Base-by-base conservation (phyloP, 2,888 invertebrate species). In the Archaeoteleia sp. region DNA sequence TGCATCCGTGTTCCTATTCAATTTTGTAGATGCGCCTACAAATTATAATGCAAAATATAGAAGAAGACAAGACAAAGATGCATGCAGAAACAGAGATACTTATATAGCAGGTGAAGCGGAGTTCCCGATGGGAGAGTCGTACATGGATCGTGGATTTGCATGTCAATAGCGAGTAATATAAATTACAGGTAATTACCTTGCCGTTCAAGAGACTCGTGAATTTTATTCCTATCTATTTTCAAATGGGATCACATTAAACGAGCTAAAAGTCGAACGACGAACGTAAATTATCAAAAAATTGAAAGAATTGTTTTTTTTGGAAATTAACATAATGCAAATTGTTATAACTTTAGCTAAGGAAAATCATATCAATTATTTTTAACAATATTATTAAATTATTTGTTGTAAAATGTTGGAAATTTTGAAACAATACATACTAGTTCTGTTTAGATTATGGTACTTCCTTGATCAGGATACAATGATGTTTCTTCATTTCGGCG, bases 101-200 rank as follows among this genome's bases (percentile, higher is more conserved):
- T 32, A 51, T 35, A 25, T 27, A 49, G 46, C 39, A 58, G 51
- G 49, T 42, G 62, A 53, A 58, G 53, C 58, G 53, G 39, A 67
- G 53, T 32, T 61, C 34, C 54, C 42, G 45, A 25, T 58, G 54
- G 51, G 72, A 71, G 71, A 72, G 73, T 70, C 77, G 78, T 74
- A 74, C 74, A 75, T 71, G 75, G 73, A 58, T 73, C 74, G 65
- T 71, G 61, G 74, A 84, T 84, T 84, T 83, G 78, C 84, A 84
- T 84, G 78, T 82, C 84, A 84, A 84, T 84, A 77, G 80, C 74
- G 74, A 80, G 83, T 84, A 84, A 84, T 84, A 84, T 84, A 84
- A 84, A 84, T 84, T 84, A 84, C 82, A 80, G 78, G 80, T 81
- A 84, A 84, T 84, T 84, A 84, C 84, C 78, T 73, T 76, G 70